Evolutionary conservation across 2,888 invertebrate genomes (phyloP).

Genomic region (Poecilobothrus nobilitatus): DNA sequence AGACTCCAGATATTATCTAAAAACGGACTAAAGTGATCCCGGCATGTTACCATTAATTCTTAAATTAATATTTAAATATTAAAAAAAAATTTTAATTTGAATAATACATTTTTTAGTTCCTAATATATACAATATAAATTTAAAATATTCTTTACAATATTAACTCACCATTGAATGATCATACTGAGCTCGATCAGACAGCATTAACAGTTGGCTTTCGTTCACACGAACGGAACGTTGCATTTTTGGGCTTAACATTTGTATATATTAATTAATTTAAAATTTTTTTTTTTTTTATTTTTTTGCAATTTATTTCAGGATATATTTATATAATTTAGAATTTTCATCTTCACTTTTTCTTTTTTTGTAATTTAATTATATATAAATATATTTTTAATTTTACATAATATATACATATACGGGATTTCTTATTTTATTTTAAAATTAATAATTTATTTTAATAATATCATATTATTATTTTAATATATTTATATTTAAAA

Average conservation of each 20-base stretch:
- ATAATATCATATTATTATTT: not conserved
- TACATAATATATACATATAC: too few relatives aligned
- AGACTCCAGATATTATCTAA: too few relatives aligned
- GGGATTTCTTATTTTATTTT: too few relatives aligned
- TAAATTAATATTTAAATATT: too few relatives aligned
- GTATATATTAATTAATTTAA: conserved; percentile 8
- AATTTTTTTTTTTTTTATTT: too few relatives aligned
- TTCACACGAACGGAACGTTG: conserved; percentile 77
- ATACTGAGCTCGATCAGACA: conserved; percentile 77
- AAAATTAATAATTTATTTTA: too few relatives aligned
- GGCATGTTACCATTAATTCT: too few relatives aligned
- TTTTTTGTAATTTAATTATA: not conserved
- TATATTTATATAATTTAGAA: conserved; percentile 11
- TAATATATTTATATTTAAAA: not conserved
- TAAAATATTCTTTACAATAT: too few relatives aligned
- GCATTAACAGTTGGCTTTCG: conserved; percentile 73
- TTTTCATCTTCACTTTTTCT: not conserved
- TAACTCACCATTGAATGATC: conserved; percentile 59
- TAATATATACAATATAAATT: too few relatives aligned
- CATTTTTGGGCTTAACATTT: conserved; percentile 75
- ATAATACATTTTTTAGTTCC: too few relatives aligned
- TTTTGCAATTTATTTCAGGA: conserved; percentile 5
- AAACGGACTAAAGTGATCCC: too few relatives aligned
- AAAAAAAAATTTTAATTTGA: too few relatives aligned
- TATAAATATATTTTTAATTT: not conserved